Conservation (phyloP, 2,113 vertebrate genomes). For the Noturus placidus region DNA sequence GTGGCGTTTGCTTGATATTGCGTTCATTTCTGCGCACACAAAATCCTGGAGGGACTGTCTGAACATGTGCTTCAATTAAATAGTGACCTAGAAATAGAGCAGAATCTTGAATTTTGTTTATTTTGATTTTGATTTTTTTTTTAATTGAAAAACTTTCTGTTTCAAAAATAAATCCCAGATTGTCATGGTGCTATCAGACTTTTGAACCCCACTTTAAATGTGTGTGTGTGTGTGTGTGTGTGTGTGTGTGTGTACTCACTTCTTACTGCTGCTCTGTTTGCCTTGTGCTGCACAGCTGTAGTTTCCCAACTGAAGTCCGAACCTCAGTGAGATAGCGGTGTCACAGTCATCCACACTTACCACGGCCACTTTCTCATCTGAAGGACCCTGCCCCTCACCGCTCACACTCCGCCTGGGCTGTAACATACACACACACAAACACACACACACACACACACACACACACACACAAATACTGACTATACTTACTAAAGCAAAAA, state of each 20-base stretch:
- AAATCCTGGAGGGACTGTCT: too few species aligned
- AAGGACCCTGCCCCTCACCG: constrained; percentile 90
- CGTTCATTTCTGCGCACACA: too few species aligned
- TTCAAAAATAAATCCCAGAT: background rate
- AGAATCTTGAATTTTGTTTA: background rate
- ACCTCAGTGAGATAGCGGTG: constrained; percentile 86
- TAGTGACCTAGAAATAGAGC: background rate
- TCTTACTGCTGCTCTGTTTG: constrained; percentile 93
- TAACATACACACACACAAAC: constrained; percentile 31
- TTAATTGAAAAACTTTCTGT: background rate
- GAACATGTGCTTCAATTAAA: background rate
- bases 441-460: constrained; percentile 35
- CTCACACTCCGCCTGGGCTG: constrained; percentile 86
- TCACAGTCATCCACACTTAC: constrained; percentile 93
- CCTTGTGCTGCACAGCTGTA: constrained; percentile 94
- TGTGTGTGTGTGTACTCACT: constrained; percentile 76
- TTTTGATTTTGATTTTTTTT: background rate
- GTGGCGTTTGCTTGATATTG: too few species aligned
- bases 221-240: constrained; percentile 28
- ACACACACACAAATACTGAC: background rate
- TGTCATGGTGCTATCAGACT: background rate
- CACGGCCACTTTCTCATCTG: constrained; percentile 94
- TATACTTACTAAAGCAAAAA: background rate
- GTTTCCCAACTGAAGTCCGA: constrained; percentile 88
- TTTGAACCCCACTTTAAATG: background rate